phyloP scores from a whole-genome alignment of 2,888 invertebrate species.

The Rhimphoctona megacephalus region DNA sequence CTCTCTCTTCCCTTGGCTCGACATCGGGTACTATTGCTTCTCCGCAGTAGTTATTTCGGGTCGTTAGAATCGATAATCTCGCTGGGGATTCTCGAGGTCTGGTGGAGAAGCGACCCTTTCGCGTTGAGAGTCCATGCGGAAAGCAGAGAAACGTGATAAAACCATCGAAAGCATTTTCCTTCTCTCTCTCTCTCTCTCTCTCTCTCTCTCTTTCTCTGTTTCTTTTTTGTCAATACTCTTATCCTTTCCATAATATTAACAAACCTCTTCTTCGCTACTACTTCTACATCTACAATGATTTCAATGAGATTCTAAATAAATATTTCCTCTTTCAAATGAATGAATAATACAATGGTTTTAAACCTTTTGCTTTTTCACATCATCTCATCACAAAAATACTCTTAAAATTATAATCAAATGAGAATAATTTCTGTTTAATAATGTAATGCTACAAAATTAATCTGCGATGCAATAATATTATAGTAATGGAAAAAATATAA shows the following conservation, averaged over 20 bases:
- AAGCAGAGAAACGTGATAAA: slow-evolving; percentile 59
- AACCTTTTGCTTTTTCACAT: background rate
- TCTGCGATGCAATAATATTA: background rate
- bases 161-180: slow-evolving; percentile 45
- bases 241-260: slow-evolving; percentile 1
- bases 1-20: slow-evolving; percentile 44
- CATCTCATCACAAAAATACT: background rate
- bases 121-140: slow-evolving; percentile 50
- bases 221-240: background rate
- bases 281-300: slow-evolving; percentile 20
- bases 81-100: slow-evolving; percentile 66
- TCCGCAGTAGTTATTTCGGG: slow-evolving; percentile 67
- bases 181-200: background rate
- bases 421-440: background rate
- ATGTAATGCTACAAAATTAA: background rate
- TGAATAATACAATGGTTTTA: slow-evolving; percentile 2
- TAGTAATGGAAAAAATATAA: background rate
- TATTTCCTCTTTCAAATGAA: slow-evolving; percentile 19
- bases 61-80: slow-evolving; percentile 70
- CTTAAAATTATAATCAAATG: background rate
- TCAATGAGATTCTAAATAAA: slow-evolving; percentile 23
- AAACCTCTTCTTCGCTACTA: background rate
- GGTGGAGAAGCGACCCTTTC: slow-evolving; percentile 61
- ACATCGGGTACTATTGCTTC: slow-evolving; percentile 48
- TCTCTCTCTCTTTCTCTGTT: background rate